A percentile compares a stretch with the other conserved stretches of the same genome.
Evolutionary conservation across 2,113 vertebrate genomes (phyloP).

Genomic region (Corythoichthys intestinalis): DNA sequence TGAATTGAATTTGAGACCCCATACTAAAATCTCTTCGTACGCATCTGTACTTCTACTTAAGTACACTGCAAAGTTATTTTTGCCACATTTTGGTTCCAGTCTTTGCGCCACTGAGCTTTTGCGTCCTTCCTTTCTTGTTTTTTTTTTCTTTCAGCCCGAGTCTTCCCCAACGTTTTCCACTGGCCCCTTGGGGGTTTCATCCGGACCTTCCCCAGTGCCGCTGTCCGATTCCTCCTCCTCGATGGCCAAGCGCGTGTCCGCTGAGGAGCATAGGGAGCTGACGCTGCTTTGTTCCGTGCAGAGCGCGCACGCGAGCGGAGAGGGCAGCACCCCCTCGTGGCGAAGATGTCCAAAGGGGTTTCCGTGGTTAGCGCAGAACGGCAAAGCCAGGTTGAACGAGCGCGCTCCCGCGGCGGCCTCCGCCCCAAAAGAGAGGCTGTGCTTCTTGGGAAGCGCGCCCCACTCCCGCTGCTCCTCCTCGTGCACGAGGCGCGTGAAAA

Average conservation of each 20-base stretch:
- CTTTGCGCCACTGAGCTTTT: slow-evolving; percentile 1
- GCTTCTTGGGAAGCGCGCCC: slow-evolving; percentile 80
- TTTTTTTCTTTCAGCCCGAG: slow-evolving; percentile 64
- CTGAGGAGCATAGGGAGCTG: slow-evolving; percentile 87
- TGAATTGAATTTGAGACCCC: neutral
- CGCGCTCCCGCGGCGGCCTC: slow-evolving; percentile 61
- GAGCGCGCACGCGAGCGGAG: slow-evolving; percentile 81
- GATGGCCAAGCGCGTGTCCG: slow-evolving; percentile 83
- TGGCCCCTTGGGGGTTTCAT: slow-evolving; percentile 50
- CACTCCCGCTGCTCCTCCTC: slow-evolving; percentile 87
- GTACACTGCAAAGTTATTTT: neutral
- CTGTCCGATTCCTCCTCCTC: slow-evolving; percentile 88
- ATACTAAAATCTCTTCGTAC: neutral
- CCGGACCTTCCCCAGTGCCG: slow-evolving; percentile 71
- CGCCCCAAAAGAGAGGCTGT: slow-evolving; percentile 59
- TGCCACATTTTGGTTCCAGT: neutral
- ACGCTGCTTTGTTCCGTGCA: slow-evolving; percentile 90
- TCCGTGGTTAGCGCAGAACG: slow-evolving; percentile 52
- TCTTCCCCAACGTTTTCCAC: slow-evolving; percentile 73
- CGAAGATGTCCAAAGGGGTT: slow-evolving; percentile 25
- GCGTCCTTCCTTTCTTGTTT: neutral
- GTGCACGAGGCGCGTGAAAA: slow-evolving; percentile 82
- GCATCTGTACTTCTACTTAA: neutral
- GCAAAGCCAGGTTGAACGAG: slow-evolving; percentile 68
- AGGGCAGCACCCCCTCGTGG: slow-evolving; percentile 59